Base-by-base conservation (phyloP, 2,888 invertebrate genomes). In the Vandiemenella viatica region DNA sequence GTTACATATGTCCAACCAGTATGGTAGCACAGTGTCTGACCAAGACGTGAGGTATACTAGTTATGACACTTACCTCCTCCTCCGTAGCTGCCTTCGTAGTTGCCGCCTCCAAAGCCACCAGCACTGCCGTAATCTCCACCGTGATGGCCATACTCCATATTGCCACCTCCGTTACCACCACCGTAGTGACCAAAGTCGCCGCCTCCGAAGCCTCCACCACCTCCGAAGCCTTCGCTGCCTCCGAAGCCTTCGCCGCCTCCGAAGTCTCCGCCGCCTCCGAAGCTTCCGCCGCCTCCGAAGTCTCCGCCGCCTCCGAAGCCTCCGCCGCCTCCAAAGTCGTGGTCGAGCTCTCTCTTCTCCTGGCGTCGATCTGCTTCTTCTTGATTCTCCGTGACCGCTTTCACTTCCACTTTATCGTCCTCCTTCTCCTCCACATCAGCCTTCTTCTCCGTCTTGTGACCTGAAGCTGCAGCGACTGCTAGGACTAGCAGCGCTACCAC, bases 261-360 rank as follows among this genome's bases (percentile, higher is more conserved):
- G n/a, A n/a, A n/a, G n/a, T n/a, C n/a, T n/a, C n/a, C n/a, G 10
- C 32, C 32, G 10, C 32, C 32, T 37, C 49, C 49, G 49, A 23
- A 44, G 40, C 32, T 47, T 13, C 26, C 40, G 5, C 47, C 47
- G n/a, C 32, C 32, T 32, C 32, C 32, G n/a, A 32, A 32, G n/a
- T 10, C 10, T 10, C 32, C n/a, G 10, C 32, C 32, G 10, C 32
- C 32, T 32, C 32, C 32, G n/a, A 13, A 32, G 32, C 32, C n/a
- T 32, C 32, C 32, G 10, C 32, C 32, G 32, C 32, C 32, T 32
- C 32, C 32, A n/a, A 13, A 32, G 10, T n/a, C 32, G 13, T 13
- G n/a, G n/a, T 32, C 32, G n/a, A 32, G 2, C 5, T n/a, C 32
- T 3, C 32, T 10, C 32, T 32, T 32, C 32, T 32, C 32, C n/a